These are phyloP conservation scores for Pluvialis apricaria DNA, from an alignment of 2,113 vertebrate genomes.

Conservation along the genomic window DNA sequence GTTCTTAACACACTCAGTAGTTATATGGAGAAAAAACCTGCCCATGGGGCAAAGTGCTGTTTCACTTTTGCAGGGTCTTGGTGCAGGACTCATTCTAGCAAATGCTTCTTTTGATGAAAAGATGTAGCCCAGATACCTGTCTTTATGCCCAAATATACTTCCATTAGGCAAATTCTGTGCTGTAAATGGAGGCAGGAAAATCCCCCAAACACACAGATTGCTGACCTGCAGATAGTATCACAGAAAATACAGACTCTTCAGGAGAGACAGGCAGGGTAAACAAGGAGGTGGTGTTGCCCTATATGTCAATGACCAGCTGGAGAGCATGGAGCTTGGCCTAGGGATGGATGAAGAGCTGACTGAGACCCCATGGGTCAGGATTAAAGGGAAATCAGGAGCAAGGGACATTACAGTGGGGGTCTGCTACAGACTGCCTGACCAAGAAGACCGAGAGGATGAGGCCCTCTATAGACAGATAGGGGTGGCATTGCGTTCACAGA, in stretches of 20 bases:
- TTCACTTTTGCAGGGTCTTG: neutral
- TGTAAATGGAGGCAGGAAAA: neutral
- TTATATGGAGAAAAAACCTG: neutral
- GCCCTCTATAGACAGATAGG: no score
- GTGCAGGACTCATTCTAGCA: neutral
- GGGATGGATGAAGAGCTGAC: no score
- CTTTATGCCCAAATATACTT: neutral
- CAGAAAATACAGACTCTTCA: neutral
- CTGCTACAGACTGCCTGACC: no score
- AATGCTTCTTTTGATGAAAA: neutral
- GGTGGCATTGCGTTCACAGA: no score
- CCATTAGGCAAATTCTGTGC: neutral
- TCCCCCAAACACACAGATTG: neutral
- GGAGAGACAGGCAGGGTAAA: no score
- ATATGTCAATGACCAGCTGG: no score
- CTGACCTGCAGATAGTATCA: neutral
- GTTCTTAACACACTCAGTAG: neutral
- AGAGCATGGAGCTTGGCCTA: no score
- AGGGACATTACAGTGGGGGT: no score
- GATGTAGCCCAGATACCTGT: neutral
- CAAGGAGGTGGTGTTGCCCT: no score
- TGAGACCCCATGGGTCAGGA: no score
- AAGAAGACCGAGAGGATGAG: no score
- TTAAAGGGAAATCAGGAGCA: no score
- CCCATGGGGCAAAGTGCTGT: neutral